Conservation (phyloP, 2,888 invertebrate species). For the Opisthograptis luteolata region DNA sequence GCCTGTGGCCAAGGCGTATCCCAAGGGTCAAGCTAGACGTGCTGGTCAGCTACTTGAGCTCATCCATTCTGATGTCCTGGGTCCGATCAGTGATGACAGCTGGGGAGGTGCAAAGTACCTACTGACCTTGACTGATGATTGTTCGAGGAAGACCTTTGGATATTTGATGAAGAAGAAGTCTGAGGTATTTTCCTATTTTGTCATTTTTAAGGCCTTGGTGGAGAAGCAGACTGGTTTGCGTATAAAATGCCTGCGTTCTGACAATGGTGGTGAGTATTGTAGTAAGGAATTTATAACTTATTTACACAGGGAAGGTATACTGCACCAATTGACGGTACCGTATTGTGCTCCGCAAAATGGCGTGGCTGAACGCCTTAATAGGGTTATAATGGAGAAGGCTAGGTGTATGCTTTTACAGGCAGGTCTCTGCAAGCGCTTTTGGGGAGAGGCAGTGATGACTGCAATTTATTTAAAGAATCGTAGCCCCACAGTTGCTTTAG, state of each 20-base stretch:
- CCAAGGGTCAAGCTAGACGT: no score
- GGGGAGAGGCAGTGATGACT: conserved; percentile 16
- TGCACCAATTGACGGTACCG: neutral
- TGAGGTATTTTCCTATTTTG: no score
- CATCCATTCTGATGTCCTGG: no score
- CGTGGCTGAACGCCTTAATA: neutral
- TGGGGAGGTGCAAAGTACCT: no score
- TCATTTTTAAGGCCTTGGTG: neutral
- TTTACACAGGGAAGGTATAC: conserved; percentile 1
- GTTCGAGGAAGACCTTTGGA: no score
- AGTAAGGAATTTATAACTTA: neutral
- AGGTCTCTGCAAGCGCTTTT: conserved; percentile 4
- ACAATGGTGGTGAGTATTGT: conserved; percentile 3
- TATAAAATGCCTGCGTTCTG: conserved; percentile 5
- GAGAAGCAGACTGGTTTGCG: conserved; percentile 15
- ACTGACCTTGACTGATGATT: no score
- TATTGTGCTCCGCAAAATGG: conserved; percentile 8
- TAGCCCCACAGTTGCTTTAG: neutral
- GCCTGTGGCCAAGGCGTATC: no score
- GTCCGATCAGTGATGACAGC: no score
- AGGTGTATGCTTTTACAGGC: conserved; percentile 7
- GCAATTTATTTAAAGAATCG: conserved; percentile 16
- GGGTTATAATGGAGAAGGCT: conserved; percentile 8
- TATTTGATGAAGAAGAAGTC: no score
- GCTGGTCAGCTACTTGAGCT: no score